Evolutionary conservation across 2,888 invertebrate species (phyloP).

Genomic region (Ormia ochracea): DNA sequence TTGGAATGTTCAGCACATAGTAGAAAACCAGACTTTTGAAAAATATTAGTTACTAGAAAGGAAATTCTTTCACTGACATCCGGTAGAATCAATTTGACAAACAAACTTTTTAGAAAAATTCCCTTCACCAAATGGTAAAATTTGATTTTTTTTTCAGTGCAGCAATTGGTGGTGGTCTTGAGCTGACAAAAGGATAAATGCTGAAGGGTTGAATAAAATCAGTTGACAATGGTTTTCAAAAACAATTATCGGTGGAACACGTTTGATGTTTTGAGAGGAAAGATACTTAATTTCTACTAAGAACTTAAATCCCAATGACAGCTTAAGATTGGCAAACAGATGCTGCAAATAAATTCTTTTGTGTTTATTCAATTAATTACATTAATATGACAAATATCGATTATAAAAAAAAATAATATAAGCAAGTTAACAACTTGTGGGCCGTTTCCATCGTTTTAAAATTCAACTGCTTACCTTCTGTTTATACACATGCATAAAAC

Average conservation of each 20-base stretch:
- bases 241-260: slow-evolving; percentile 27
- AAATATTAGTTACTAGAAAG: no score
- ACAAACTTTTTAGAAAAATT: background rate
- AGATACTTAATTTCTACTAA: background rate
- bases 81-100: no score
- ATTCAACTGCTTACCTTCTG: no score
- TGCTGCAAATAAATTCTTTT: slow-evolving; percentile 15
- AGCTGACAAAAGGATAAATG: slow-evolving; percentile 1
- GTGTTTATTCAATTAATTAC: background rate
- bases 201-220: slow-evolving; percentile 12
- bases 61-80: no score
- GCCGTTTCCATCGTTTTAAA: no score
- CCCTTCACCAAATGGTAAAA: background rate
- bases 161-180: background rate
- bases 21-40: no score
- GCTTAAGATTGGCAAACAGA: slow-evolving; percentile 23
- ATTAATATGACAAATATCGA: background rate
- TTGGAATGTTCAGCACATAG: background rate
- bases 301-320: slow-evolving; percentile 27
- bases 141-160: background rate
- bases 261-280: slow-evolving; percentile 32
- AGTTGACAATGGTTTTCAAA: slow-evolving; percentile 37
- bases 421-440: no score
- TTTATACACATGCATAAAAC: no score
- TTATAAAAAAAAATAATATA: no score